Conservation (phyloP, 2,113 vertebrate species). For the Antigone vipio region DNA sequence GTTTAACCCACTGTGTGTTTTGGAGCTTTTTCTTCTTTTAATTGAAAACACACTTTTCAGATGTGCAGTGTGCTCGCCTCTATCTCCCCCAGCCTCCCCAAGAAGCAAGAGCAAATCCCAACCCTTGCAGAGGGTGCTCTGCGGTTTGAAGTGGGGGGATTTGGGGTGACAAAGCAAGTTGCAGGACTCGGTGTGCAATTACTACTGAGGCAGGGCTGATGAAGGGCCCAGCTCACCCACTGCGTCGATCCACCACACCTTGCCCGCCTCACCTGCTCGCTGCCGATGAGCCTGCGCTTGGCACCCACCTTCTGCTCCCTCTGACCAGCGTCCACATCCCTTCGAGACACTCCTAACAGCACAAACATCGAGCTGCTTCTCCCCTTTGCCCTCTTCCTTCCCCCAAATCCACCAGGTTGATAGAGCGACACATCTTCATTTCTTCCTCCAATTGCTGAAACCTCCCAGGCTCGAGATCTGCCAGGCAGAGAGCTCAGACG, state of each 20-base stretch:
- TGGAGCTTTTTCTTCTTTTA: constrained; percentile 42
- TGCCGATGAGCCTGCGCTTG: rapidly evolving
- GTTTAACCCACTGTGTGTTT: constrained; percentile 5
- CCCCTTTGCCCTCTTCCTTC: neutral
- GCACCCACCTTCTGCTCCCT: neutral
- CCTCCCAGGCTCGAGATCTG: neutral
- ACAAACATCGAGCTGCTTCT: neutral
- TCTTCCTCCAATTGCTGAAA: no score
- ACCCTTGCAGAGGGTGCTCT: rapidly evolving
- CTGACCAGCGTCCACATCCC: neutral
- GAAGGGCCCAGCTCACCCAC: neutral
- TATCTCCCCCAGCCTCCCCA: neutral
- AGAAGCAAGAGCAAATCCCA: neutral
- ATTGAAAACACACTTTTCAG: constrained; percentile 42
- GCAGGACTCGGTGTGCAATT: neutral
- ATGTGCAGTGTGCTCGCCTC: neutral
- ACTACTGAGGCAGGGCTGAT: neutral
- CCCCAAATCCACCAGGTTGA: neutral
- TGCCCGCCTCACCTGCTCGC: rapidly evolving
- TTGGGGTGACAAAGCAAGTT: neutral
- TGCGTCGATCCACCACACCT: neutral
- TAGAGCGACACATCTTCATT: neutral
- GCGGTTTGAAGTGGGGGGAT: rapidly evolving
- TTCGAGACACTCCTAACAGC: neutral
- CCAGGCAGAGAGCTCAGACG: neutral